phyloP scores from a whole-genome alignment of 2,113 vertebrate species.

The Pipa parva region DNA sequence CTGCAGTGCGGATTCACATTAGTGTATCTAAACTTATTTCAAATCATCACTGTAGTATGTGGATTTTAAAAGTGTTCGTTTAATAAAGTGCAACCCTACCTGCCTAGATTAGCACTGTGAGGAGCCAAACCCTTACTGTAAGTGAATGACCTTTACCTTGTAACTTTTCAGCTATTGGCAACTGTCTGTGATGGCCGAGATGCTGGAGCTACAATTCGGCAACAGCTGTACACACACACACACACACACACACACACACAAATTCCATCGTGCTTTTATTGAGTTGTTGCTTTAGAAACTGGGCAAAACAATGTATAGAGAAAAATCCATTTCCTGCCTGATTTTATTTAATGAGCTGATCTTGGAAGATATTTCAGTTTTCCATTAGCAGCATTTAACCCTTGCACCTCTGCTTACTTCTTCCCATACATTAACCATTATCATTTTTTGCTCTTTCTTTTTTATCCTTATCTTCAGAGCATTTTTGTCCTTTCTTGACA shows the following conservation, averaged over 20 bases:
- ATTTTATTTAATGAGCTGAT: conserved; percentile 41
- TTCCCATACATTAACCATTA: not conserved
- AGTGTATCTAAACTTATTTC: too few species aligned
- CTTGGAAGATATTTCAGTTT: conserved; percentile 39
- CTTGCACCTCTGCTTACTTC: not conserved
- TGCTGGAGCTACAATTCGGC: too few species aligned
- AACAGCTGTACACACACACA: too few species aligned
- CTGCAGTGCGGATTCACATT: too few species aligned
- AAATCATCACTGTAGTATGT: too few species aligned
- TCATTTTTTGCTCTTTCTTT: not conserved
- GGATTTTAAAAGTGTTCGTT: too few species aligned
- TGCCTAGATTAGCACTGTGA: too few species aligned
- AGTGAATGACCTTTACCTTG: too few species aligned
- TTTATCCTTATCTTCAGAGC: not conserved
- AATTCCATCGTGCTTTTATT: conserved; percentile 41
- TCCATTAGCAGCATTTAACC: conserved; percentile 19
- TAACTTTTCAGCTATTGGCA: too few species aligned
- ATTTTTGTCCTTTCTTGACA: conserved; percentile 21
- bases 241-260: conserved; percentile 25
- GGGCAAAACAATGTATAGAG: conserved; percentile 42
- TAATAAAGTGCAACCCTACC: too few species aligned
- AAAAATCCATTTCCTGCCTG: conserved; percentile 49
- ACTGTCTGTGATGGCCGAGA: too few species aligned
- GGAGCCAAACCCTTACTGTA: too few species aligned
- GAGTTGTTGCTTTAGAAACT: conserved; percentile 43